phyloP scores from a whole-genome alignment of 23 tunicate species.

The Botrylloides violaceus region DNA sequence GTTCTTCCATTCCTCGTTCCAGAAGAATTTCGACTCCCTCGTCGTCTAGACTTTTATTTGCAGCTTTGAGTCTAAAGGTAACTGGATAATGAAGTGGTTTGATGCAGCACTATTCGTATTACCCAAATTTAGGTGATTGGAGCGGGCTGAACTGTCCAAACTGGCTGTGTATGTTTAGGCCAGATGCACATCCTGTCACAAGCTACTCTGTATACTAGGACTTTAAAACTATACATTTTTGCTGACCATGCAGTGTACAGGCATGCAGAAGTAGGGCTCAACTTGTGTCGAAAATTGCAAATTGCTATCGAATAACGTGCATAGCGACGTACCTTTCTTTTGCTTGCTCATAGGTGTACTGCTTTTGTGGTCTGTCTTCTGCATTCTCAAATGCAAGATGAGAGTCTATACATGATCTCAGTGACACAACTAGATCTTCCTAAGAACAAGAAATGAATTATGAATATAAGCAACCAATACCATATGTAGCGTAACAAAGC shows the following conservation, averaged over 20 bases:
- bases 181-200: no score
- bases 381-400: conserved; percentile 14
- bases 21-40: conserved; percentile 20
- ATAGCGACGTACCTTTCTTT: conserved; percentile 13
- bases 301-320: not conserved
- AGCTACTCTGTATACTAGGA: no score
- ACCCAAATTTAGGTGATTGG: no score
- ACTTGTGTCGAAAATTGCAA: no score
- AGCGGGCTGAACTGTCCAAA: no score
- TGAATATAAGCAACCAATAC: not conserved
- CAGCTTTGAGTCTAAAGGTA: conserved; percentile 3
- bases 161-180: no score
- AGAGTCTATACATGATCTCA: conserved; percentile 14
- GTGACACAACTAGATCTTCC: conserved; percentile 1
- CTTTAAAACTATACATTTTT: no score
- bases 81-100: no score
- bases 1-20: conserved; percentile 9
- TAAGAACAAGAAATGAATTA: not conserved
- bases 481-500: no score
- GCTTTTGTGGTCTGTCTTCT: not conserved
- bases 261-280: no score
- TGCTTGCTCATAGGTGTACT: conserved; percentile 19
- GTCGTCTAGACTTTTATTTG: not conserved
- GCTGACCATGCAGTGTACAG: no score
- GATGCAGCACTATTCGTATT: no score